phyloP scores from a whole-genome alignment of 2,888 invertebrate genomes.

The Erynnis tages region DNA sequence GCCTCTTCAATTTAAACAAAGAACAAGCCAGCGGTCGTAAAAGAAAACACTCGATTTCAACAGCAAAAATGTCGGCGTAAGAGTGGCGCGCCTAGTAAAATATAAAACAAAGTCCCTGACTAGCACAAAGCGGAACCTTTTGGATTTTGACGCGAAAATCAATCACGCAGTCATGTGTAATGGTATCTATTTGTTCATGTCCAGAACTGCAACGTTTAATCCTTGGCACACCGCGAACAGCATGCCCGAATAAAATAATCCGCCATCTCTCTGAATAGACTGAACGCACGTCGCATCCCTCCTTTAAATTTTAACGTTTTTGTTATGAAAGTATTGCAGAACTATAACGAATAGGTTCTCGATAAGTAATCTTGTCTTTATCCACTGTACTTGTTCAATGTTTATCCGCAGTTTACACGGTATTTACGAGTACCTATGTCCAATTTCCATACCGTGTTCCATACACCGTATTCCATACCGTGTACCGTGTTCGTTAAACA shows the following conservation, averaged over 20 bases:
- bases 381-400: no score
- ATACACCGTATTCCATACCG: no score
- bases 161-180: slow-evolving; percentile 66
- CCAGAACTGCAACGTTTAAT: slow-evolving; percentile 70
- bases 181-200: slow-evolving; percentile 70
- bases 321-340: not conserved
- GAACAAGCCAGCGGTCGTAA: not conserved
- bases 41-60: not conserved
- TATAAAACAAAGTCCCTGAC: slow-evolving; percentile 34
- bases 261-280: slow-evolving; percentile 32
- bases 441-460: no score
- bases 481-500: no score
- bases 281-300: slow-evolving; percentile 34
- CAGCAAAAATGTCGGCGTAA: not conserved
- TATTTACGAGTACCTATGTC: no score
- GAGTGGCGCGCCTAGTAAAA: slow-evolving; percentile 20
- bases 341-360: no score
- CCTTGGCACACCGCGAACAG: slow-evolving; percentile 70
- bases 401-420: no score
- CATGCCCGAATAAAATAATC: slow-evolving; percentile 67
- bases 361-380: no score
- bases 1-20: no score
- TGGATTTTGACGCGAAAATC: slow-evolving; percentile 55
- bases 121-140: slow-evolving; percentile 42
- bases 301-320: not conserved